Evolutionary conservation across 2,888 invertebrate genomes (phyloP), one percentile per base, ranked within the genome.

Genomic region (Hirudinaria manillensis): DNA sequence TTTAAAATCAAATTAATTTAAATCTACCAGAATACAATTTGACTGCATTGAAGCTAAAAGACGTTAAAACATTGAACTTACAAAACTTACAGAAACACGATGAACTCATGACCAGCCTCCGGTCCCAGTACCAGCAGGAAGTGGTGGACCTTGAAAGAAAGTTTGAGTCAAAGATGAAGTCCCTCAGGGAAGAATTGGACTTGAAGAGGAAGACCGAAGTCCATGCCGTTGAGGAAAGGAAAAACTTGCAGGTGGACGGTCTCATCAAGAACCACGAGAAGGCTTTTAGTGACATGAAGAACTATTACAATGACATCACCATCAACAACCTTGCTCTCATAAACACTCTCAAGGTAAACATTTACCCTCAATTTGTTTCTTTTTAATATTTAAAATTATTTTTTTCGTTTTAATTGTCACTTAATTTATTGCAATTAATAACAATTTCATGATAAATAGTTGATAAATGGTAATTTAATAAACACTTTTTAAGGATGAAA

Each of bases 231-330:
- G 94, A 94, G 83, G 94, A 94, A 82, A 88, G 93, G 65, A 96
- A 96, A 86, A 94, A 94, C 85, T 89, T 89, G 72, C 94, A 94
- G 83, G 89, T 95, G 4, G 89, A 90, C 16, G 90, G 90, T 56
- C 86, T 96, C 77, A 92, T 92, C 78, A 84, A 85, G 79, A 90
- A 91, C 81, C 94, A 97, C 82, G 93, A 93, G 78, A 89, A 89
- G 80, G 91, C 93, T 0, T 93, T 94, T 83, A 89, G 90, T 66
- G 93, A 95, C 84, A 90, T 96, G 87, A 95, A 94, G 84, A 92
- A 91, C 85, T 96, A 95, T 86, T 97, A 95, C 83, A 94, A 94
- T 82, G 94, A 95, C 81, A 94, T 96, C 74, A 94, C 94, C 0
- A 87, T 94, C 21, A 95, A 95, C 84, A 96, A 96, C 86, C 87